A percentile compares a stretch with the other conserved stretches of the same genome.
Evolutionary conservation across 2,888 invertebrate species (phyloP).

Genomic region (Stramonita haemastoma): DNA sequence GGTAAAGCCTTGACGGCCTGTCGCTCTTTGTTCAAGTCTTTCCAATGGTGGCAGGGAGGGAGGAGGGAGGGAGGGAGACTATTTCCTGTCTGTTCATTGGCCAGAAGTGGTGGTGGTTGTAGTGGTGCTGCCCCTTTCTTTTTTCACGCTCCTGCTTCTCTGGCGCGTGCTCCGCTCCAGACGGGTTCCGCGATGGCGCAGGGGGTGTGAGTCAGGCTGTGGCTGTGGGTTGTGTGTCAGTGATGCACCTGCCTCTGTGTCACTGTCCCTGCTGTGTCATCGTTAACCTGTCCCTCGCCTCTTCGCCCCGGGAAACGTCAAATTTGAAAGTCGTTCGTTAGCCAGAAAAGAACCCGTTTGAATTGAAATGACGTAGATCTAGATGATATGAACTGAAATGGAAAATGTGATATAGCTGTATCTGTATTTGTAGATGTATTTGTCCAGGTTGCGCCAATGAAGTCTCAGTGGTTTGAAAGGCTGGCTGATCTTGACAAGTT

Average conservation of each 20-base stretch:
- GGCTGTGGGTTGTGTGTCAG: neutral
- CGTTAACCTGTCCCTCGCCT: no score
- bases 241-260: neutral
- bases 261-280: no score
- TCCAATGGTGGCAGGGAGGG: neutral
- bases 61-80: neutral
- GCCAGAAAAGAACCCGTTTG: no score
- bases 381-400: no score
- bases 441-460: no score
- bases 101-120: neutral
- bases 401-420: no score
- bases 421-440: no score
- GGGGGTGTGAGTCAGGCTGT: neutral
- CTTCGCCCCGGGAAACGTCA: no score
- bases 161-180: neutral
- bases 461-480: no score
- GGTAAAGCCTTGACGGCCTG: neutral
- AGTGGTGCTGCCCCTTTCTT: neutral
- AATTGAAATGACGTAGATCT: no score
- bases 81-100: constrained; percentile 14
- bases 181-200: constrained; percentile 8
- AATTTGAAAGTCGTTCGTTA: no score
- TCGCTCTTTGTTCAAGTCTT: constrained; percentile 20
- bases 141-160: neutral
- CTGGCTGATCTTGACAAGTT: no score